Conservation (phyloP, 2,113 vertebrate species). For the Sylvietta virens region DNA sequence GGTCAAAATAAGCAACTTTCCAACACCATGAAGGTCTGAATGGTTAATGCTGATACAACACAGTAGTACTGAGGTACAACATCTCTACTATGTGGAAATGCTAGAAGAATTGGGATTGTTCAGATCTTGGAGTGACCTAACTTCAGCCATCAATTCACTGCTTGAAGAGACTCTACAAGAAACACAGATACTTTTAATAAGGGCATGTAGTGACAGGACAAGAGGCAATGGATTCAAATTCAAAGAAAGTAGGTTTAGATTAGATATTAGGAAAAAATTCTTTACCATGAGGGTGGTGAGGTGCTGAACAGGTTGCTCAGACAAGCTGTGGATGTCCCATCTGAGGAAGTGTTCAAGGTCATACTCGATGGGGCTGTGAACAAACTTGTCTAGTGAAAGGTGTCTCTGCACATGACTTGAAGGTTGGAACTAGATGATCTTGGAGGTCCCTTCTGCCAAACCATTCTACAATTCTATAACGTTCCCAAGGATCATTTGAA, state of each 20-base stretch:
- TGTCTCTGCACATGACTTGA: neutral
- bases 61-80: neutral
- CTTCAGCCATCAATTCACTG: no score
- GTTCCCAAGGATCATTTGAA: neutral
- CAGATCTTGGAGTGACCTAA: neutral
- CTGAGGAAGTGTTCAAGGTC: no score
- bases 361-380: neutral
- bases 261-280: neutral
- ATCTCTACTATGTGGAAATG: neutral
- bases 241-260: neutral
- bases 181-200: neutral
- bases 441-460: neutral
- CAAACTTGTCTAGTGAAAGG: neutral
- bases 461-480: neutral
- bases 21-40: neutral
- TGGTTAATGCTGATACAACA: neutral
- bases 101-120: neutral
- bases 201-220: neutral
- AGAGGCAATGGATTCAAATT: neutral
- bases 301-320: neutral
- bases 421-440: neutral
- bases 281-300: accelerated
- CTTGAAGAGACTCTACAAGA: neutral
- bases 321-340: neutral
- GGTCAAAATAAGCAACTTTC: neutral